Conservation (phyloP, 2,888 invertebrate genomes). For the Oligia strigilis region DNA sequence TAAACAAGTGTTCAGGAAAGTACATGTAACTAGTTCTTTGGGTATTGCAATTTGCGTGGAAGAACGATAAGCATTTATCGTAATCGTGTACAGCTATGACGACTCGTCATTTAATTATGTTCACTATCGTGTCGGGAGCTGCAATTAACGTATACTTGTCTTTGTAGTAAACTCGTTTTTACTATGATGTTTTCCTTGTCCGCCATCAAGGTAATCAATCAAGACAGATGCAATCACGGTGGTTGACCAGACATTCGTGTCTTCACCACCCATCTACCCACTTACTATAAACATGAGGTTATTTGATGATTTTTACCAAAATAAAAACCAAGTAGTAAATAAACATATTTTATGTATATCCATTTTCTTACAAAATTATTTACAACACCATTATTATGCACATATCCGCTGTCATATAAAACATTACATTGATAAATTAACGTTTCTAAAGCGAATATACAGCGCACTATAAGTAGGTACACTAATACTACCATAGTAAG, state of each 20-base stretch:
- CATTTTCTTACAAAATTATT: conserved; percentile 89
- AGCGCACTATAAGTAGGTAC: conserved; percentile 74
- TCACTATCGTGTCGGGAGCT: conserved; percentile 24
- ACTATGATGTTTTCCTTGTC: conserved; percentile 44
- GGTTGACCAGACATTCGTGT: not conserved
- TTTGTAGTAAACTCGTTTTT: conserved; percentile 26
- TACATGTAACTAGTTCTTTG: conserved; percentile 62
- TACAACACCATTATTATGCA: conserved; percentile 89
- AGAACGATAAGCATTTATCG: conserved; percentile 48
- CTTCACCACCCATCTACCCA: not conserved
- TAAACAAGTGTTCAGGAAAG: conserved; percentile 75
- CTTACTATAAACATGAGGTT: not conserved
- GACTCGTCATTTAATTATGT: conserved; percentile 26
- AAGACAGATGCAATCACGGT: conserved; percentile 3
- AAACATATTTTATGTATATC: conserved; percentile 88
- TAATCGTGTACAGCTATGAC: conserved; percentile 27
- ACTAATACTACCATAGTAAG: conserved; percentile 71
- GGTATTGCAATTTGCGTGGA: conserved; percentile 56
- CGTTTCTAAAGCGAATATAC: conserved; percentile 85
- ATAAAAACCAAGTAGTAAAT: conserved; percentile 80
- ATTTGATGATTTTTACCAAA: conserved; percentile 50
- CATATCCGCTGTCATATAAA: conserved; percentile 88
- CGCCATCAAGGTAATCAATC: conserved; percentile 31
- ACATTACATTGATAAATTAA: conserved; percentile 88
- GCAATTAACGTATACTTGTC: conserved; percentile 30